Percentiles rank a stretch among this genome's conserved stretches.
Evolutionary conservation across 2,797 vertebrate species (phyloP).

Genomic region (Eremophila alpestris): DNA sequence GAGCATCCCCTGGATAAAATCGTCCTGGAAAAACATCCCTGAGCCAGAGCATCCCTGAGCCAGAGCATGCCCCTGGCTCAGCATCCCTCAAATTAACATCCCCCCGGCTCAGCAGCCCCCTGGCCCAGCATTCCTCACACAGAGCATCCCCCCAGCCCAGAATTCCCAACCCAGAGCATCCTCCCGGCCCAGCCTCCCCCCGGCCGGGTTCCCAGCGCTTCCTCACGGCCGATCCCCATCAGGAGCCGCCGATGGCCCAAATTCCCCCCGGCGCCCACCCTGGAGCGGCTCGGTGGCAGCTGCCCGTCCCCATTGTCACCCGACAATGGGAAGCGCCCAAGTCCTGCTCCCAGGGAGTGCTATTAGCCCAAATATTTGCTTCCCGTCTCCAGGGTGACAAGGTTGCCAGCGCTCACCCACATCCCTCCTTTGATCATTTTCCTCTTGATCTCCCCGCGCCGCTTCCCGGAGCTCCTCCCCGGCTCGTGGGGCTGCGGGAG

Average conservation of each 20-base stretch:
- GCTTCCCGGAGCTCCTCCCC: not conserved
- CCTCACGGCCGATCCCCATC: rapidly evolving
- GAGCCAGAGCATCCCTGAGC: not conserved
- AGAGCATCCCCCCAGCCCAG: too few relatives aligned
- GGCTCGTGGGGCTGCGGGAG: not conserved
- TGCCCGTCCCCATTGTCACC: not conserved
- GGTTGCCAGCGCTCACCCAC: constrained; percentile 51
- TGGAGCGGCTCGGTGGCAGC: not conserved
- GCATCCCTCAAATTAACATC: not conserved
- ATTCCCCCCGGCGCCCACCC: not conserved
- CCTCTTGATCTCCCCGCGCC: constrained; percentile 42
- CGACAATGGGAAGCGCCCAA: not conserved
- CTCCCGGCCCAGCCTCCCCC: not conserved
- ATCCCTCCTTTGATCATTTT: constrained; percentile 51
- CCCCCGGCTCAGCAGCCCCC: too few relatives aligned
- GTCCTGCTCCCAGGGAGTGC: constrained; percentile 8
- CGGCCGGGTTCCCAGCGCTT: rapidly evolving
- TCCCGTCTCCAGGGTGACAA: constrained; percentile 58
- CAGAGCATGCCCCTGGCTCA: too few relatives aligned
- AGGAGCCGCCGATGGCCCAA: not conserved
- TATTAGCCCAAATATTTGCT: constrained; percentile 59
- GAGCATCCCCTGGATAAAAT: too few relatives aligned
- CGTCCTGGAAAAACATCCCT: not conserved
- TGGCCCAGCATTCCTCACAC: too few relatives aligned
- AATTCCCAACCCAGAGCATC: too few relatives aligned